Evolutionary conservation across 2,888 invertebrate genomes (phyloP).

Genomic region (Physocephala rufipes): DNA sequence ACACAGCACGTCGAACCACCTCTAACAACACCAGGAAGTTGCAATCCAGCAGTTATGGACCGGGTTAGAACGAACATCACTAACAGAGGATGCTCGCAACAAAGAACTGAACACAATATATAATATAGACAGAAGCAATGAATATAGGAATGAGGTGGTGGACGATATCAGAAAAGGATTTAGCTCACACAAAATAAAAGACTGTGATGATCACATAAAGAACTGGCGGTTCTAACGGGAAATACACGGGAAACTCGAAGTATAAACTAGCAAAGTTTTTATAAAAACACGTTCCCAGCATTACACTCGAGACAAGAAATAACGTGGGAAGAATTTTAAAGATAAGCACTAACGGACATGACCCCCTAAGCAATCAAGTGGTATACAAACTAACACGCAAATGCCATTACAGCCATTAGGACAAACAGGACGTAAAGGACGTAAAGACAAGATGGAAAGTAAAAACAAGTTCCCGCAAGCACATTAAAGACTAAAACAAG

Average conservation of each 20-base stretch:
- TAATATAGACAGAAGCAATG: neutral
- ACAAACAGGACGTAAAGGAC: no score
- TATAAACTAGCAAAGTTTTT: neutral
- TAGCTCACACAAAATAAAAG: no score
- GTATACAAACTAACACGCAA: no score
- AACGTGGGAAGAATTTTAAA: neutral
- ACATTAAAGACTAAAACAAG: no score
- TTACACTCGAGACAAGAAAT: neutral
- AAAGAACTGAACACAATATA: neutral
- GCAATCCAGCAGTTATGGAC: neutral
- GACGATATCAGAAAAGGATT: no score
- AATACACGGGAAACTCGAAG: neutral
- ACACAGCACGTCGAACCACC: slow-evolving; percentile 1
- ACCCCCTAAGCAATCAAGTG: neutral
- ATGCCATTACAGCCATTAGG: no score
- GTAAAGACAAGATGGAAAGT: no score
- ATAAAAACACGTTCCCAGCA: neutral
- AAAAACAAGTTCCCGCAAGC: no score
- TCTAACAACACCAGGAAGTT: neutral
- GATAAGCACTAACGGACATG: neutral
- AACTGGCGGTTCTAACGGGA: neutral
- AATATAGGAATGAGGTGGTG: neutral
- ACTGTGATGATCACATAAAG: no score
- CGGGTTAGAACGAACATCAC: neutral
- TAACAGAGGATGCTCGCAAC: neutral